phyloP scores from a whole-genome alignment of 2,113 vertebrate genomes.

The Osmerus mordax region DNA sequence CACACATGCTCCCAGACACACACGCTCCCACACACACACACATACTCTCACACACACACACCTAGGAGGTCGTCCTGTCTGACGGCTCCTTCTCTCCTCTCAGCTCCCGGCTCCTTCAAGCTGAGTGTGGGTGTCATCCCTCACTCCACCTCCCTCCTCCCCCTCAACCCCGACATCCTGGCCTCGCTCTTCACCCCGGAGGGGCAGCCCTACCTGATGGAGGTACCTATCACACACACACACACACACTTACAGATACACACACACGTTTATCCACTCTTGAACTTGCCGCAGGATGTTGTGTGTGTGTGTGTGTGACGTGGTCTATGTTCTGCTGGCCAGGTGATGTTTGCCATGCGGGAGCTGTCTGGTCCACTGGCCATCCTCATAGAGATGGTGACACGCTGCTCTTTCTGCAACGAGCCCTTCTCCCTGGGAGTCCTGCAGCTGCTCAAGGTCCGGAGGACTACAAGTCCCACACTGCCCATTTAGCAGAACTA shows the following conservation, averaged over 20 bases:
- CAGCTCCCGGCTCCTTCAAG: constrained; percentile 83
- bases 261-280: neutral
- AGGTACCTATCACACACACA: constrained; percentile 71
- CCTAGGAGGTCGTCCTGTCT: neutral
- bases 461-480: neutral
- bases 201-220: constrained; percentile 90
- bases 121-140: constrained; percentile 69
- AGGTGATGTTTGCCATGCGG: constrained; percentile 96
- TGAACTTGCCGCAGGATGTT: neutral
- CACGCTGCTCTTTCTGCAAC: constrained; percentile 92
- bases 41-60: neutral
- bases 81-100: neutral
- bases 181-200: constrained; percentile 88
- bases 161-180: constrained; percentile 86
- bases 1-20: neutral
- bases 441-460: constrained; percentile 92
- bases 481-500: too few relatives aligned
- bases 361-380: constrained; percentile 88
- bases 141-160: constrained; percentile 73
- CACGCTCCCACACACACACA: neutral
- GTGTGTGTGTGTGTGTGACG: neutral
- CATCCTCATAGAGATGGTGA: constrained; percentile 91
- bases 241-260: neutral
- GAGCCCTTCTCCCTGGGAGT: constrained; percentile 90
- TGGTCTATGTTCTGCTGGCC: neutral